Conservation (phyloP, 37 sponge, comb jelly and placozoan species). For the Aphrocallistes beatrix region DNA sequence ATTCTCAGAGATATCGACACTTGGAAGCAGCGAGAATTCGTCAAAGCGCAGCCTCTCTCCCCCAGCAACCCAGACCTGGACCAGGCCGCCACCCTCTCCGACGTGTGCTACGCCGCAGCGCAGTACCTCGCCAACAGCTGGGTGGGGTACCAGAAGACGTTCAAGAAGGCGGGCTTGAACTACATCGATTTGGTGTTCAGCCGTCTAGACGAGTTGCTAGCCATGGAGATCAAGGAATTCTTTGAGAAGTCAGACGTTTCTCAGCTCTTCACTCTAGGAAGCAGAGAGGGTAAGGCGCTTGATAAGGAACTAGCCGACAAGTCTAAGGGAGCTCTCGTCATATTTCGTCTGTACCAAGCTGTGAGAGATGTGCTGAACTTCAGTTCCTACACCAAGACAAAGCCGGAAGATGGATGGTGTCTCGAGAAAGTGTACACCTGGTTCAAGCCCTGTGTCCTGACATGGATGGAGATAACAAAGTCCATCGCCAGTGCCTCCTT, state of each 20-base stretch:
- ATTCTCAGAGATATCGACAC: constrained; percentile 7
- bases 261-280: neutral
- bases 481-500: neutral
- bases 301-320: neutral
- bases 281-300: neutral
- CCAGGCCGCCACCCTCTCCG: neutral
- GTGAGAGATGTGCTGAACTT: constrained; percentile 6
- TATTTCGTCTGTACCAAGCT: neutral
- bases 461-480: neutral
- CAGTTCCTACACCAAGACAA: neutral
- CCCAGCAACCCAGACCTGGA: neutral
- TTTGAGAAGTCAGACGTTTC: neutral
- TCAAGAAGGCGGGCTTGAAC: neutral
- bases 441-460: constrained; percentile 5
- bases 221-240: constrained; percentile 2
- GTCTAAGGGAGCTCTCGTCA: constrained; percentile 5
- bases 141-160: neutral
- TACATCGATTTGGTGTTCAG: neutral
- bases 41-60: neutral
- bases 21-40: neutral
- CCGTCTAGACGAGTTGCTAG: neutral
- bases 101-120: neutral
- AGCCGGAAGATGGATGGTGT: neutral
- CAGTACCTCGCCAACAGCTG: constrained; percentile 13
- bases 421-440: neutral